Evolutionary conservation across 2,888 invertebrate genomes (phyloP), one percentile per base, ranked within the genome.

Genomic region (Cheiracanthium punctorium): DNA sequence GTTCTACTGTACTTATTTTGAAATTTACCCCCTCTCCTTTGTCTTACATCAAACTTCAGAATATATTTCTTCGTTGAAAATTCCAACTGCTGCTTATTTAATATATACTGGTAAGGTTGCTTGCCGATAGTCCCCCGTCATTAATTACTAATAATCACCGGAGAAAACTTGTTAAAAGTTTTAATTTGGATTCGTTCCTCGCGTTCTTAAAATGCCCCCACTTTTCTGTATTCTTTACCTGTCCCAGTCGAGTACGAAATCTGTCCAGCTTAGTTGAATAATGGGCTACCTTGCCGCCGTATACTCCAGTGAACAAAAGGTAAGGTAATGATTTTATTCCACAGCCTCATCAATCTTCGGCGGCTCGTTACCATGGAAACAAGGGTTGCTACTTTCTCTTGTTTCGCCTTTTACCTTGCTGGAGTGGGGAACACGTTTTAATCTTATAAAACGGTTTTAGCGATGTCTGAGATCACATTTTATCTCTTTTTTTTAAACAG

Each of bases 271-370:
- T 67, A n/a, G 67, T 17, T 67, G 67, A 67, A 67, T 67, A 67
- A 67, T 67, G 30, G 32, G 14, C 30, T 67, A 32, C 30, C 17
- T 32, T 32, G 4, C 67, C 32, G 14, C 67, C 30, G 30, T 67
- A 17, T 58, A 58, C 32, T 33, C 20, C 24, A 29, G 65, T 41
- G 65, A 75, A 75, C 65, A 75, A 75, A 75, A 65, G 75, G 33
- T 64, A 32, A 65, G 58, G 75, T 75, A 75, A 75, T 75, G 75
- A 75, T 75, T 75, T 75, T 75, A 75, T 75, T 64, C 75, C 5
- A 75, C 65, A 37, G 65, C 65, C 75, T 75, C 75, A 75, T 75
- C 75, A 64, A 75, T 75, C 75, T 65, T 75, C 65, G 0, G 33
- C 24, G 32, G 37, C 20, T 30, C 32, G 75, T 75, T 75, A 17